phyloP scores from a whole-genome alignment of 2,797 vertebrate genomes.

The Sarcophilus harrisii region DNA sequence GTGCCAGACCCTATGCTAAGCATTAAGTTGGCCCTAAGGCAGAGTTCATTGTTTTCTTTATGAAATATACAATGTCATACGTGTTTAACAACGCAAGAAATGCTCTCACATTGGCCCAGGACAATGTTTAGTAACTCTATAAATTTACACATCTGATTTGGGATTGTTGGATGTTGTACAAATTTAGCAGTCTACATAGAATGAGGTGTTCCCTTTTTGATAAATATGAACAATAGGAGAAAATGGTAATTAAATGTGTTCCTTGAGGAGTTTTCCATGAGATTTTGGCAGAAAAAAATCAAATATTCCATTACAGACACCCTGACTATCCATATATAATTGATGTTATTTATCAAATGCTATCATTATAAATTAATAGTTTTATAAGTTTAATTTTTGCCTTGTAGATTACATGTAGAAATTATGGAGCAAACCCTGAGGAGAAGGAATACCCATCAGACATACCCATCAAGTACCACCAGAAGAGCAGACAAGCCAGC shows the following conservation, averaged over 20 bases:
- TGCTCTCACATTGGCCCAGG: neutral
- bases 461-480: neutral
- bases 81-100: neutral
- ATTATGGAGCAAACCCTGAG: neutral
- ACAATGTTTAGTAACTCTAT: neutral
- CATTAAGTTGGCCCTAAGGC: neutral
- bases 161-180: neutral
- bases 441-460: neutral
- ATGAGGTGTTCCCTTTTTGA: neutral
- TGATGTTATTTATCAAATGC: conserved; percentile 7
- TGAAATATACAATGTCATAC: neutral
- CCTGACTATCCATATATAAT: neutral
- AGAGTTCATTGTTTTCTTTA: neutral
- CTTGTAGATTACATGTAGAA: conserved; percentile 23
- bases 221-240: neutral
- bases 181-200: neutral
- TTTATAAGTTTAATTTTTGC: neutral
- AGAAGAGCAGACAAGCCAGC: neutral
- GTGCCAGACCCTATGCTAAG: neutral
- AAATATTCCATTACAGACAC: conserved; percentile 34
- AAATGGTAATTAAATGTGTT: neutral
- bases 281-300: neutral
- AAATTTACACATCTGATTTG: neutral
- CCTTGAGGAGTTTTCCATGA: neutral
- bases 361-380: conserved; percentile 1